These are phyloP conservation scores for Oreochromis spilurus DNA, from an alignment of 2,113 vertebrate species.

Conservation along the genomic window DNA sequence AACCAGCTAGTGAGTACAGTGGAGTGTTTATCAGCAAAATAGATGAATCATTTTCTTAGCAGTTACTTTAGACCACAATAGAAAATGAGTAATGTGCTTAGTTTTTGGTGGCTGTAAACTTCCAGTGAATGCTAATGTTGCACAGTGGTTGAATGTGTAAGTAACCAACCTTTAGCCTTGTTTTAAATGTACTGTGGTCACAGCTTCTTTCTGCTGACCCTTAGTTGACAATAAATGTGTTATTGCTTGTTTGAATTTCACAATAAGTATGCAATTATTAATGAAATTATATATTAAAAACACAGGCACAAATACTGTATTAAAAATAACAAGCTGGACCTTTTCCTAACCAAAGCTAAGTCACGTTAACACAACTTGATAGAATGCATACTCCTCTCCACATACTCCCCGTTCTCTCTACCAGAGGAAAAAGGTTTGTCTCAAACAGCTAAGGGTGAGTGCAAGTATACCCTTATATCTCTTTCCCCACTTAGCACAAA, in stretches of 20 bases:
- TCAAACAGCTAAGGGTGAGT: conserved; percentile 66
- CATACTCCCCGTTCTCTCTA: background rate
- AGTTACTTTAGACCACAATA: background rate
- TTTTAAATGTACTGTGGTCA: background rate
- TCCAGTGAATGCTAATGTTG: background rate
- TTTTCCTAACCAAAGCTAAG: background rate
- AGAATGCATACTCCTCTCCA: background rate
- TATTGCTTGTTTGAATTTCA: background rate
- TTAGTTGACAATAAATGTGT: background rate
- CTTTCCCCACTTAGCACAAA: conserved; percentile 73
- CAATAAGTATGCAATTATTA: background rate
- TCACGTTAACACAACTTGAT: background rate
- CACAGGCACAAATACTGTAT: background rate
- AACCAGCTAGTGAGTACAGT: background rate
- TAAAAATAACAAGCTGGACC: background rate
- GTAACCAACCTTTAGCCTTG: background rate
- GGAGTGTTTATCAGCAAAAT: background rate
- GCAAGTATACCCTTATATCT: conserved; percentile 65
- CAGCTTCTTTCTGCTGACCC: background rate
- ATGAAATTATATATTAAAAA: background rate
- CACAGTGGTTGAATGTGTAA: background rate
- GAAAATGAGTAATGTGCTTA: background rate
- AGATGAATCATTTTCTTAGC: background rate
- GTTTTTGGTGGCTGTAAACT: background rate
- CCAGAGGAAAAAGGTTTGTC: conserved; percentile 12